Base-by-base conservation (phyloP, 2,888 invertebrate species). In the Tenthredo amoena region DNA sequence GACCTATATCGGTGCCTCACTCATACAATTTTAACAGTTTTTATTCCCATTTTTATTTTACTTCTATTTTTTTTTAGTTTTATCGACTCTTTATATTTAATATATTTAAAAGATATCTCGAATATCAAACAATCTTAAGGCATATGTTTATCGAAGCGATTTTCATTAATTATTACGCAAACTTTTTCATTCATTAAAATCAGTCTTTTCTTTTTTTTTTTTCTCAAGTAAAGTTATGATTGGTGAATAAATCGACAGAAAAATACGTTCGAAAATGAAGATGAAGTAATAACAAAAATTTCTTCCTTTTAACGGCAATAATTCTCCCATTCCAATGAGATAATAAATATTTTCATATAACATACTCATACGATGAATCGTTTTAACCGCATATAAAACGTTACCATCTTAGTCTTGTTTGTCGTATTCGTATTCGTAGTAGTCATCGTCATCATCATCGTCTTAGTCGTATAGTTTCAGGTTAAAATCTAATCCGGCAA, bases 371-470 rank as follows among this genome's bases (percentile, higher is more conserved):
- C 12, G 68, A 68, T 31, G 31, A 43, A 43, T 74, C 72, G 72
- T 74, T 43, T 21, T 6, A n/a, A 74, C 72, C 72, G 72, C 72
- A 21, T 74, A 21, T 74, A 21, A 43, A 74, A 74, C 72, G 43
- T 74, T 43, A 74, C 72, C 72, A 74, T 74, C 40, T 74, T 74
- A 37, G 71, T 72, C 34, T 15, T 21, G 34, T 72, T 34, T 31
- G 31, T 40, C n/a, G 40, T 72, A 37, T 9, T 18, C n/a, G 7
- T 21, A 58, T 58, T n/a, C 18, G 58, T 72, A 1, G 26, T 68
- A 15, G 26, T 34, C 34, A 68, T 34, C 34, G 31, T 12, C 26
- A 1, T 47, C 47, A 43, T 10, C 40, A 2, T 47, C 15, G 12
- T 12, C 47, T 47, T 47, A 47, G 47, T 15, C 12, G 31, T 31